These are phyloP conservation scores for Byasa hedistus DNA, from an alignment of 2,888 invertebrate species.

Conservation along the genomic window DNA sequence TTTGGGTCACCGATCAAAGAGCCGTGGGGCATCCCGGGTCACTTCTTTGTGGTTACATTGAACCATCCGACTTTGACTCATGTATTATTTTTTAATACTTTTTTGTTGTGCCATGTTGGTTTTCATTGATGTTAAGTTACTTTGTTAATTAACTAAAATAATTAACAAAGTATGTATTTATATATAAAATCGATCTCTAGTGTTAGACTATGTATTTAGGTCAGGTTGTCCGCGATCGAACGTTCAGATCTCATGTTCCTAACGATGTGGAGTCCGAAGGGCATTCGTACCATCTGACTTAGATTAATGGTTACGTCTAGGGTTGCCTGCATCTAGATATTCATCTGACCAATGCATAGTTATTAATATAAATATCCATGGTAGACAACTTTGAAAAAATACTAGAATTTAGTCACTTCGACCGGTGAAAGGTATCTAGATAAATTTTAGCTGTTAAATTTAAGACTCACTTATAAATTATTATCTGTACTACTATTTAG, in stretches of 20 bases:
- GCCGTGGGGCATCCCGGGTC: conserved; percentile 3
- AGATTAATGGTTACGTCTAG: conserved; percentile 16
- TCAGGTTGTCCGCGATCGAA: conserved; percentile 9
- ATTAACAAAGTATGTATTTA: no score
- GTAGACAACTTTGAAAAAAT: no score
- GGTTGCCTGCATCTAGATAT: conserved; percentile 1
- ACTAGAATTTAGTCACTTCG: no score
- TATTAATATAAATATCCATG: no score
- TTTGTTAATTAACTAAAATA: no score
- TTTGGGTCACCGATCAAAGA: neutral
- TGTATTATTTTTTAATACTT: neutral
- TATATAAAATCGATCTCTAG: neutral
- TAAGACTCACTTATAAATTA: no score
- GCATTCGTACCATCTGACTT: conserved; percentile 20
- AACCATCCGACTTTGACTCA: neutral
- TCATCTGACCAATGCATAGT: neutral
- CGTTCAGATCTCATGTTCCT: conserved; percentile 13
- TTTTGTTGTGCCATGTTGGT: neutral
- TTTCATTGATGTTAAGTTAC: neutral
- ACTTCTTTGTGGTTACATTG: conserved; percentile 4
- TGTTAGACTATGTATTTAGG: conserved; percentile 17
- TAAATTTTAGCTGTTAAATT: no score
- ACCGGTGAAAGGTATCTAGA: no score
- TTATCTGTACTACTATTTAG: no score
- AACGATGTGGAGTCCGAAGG: conserved; percentile 23